Percentiles rank a stretch among this genome's conserved stretches.
These are phyloP conservation scores for Entelurus aequoreus DNA, from an alignment of 2,113 vertebrate species.

Conservation along the genomic window DNA sequence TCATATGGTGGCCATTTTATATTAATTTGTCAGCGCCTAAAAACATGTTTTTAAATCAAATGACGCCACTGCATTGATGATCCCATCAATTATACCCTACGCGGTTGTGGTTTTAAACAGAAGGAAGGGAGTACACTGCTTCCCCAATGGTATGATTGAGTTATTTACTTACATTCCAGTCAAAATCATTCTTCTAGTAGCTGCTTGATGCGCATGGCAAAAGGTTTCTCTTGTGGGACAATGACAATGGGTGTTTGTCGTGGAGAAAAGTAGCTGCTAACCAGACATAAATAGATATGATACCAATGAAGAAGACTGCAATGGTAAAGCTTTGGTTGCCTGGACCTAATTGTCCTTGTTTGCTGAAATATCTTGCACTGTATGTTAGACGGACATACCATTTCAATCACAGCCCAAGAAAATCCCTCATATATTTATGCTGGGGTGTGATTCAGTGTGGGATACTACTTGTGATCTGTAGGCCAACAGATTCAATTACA, in stretches of 20 bases:
- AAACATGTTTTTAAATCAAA: too few species aligned
- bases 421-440: neutral
- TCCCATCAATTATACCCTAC: neutral
- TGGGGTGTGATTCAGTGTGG: neutral
- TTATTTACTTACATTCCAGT: neutral
- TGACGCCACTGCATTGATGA: neutral
- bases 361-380: neutral
- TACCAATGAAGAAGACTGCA: neutral
- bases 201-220: neutral
- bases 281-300: neutral
- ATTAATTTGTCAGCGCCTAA: too few species aligned
- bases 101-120: neutral
- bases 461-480: constrained; percentile 3
- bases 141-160: neutral
- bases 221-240: neutral
- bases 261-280: neutral
- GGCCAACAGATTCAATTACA: constrained; percentile 1
- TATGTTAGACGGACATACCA: too few species aligned
- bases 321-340: neutral
- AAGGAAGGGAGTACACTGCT: neutral
- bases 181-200: neutral
- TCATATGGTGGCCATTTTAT: too few species aligned
- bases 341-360: neutral
- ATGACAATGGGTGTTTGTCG: neutral
- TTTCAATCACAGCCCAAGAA: neutral